Base-by-base conservation (phyloP, 1,140 invertebrate genomes). In the Cecropterus lyciades region DNA sequence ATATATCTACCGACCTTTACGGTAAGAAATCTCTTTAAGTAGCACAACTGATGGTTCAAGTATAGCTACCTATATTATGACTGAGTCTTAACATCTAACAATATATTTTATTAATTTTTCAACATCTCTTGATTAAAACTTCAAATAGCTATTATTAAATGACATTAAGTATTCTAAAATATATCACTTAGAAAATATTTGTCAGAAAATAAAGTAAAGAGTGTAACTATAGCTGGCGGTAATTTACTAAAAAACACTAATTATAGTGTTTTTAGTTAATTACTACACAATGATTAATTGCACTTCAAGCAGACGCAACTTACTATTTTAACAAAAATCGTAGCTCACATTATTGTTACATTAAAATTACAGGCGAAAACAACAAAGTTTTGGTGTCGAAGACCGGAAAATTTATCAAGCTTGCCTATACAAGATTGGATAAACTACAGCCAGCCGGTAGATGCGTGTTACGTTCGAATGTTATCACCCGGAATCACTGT, bases 1-100 rank as follows among this genome's bases (percentile, higher is more conserved):
- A 96, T 96, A 76, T 95, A 95, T 82, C 93, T 94, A 37, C 93
- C 95, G 3, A 95, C 95, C 1, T 96, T 96, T 80, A 93, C 93
- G 73, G 93, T 93, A 70, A 93, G 89, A 33, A 24, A n/a, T 6
- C 6, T 15, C 33, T 45, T 0, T 30, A 8, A 5, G 7, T 30
- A 30, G 27, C 0, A 13, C 45, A 6, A 11, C 16, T 17, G 45
- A 11, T 16, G 9, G 43, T 7, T 16, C 8, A 46, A 5, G 10
- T 11, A 20, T 45, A 40, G n/a, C n/a, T 42, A 27, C 20, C 42
- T 30, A 10, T 43, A n/a, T 16, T 11, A 43, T 30, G 5, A 1
- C 20, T 20, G 20, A 2, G 20, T 20, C 20, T 20, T 20, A 20
- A 20, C 20, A 2, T 20, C 20, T n/a, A 20, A 20, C 1, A 20